Evolutionary conservation across 2,113 vertebrate genomes (phyloP).

Genomic region (Epinephelus lanceolatus): DNA sequence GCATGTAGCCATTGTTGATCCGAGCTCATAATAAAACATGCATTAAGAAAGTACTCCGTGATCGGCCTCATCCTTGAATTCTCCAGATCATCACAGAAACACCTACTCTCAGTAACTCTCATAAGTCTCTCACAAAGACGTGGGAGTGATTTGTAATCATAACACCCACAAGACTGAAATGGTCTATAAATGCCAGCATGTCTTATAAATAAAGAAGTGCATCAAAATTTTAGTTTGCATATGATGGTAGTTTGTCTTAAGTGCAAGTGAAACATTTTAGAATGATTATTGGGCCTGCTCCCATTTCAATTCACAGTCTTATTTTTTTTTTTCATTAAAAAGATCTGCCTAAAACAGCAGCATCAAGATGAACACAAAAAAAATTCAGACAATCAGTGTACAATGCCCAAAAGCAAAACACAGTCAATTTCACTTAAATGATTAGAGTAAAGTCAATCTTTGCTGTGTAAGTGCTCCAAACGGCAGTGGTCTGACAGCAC

Average conservation of each 20-base stretch:
- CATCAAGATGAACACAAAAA: neutral
- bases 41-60: too few relatives aligned
- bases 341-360: neutral
- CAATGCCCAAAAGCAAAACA: slow-evolving; percentile 33
- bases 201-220: neutral
- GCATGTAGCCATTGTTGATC: too few relatives aligned
- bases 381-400: neutral
- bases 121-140: neutral
- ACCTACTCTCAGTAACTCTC: neutral
- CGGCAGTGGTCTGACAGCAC: slow-evolving; percentile 1
- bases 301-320: neutral
- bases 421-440: slow-evolving; percentile 45
- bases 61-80: too few relatives aligned
- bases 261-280: neutral
- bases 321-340: neutral
- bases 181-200: neutral
- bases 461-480: slow-evolving; percentile 39
- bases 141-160: neutral
- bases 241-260: neutral
- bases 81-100: too few relatives aligned
- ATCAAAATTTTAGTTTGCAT: neutral
- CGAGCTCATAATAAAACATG: too few relatives aligned
- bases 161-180: neutral
- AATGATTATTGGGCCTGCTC: neutral
- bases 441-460: slow-evolving; percentile 37